Base-by-base conservation (phyloP, 2,888 invertebrate species). In the Dorcus hopei region DNA sequence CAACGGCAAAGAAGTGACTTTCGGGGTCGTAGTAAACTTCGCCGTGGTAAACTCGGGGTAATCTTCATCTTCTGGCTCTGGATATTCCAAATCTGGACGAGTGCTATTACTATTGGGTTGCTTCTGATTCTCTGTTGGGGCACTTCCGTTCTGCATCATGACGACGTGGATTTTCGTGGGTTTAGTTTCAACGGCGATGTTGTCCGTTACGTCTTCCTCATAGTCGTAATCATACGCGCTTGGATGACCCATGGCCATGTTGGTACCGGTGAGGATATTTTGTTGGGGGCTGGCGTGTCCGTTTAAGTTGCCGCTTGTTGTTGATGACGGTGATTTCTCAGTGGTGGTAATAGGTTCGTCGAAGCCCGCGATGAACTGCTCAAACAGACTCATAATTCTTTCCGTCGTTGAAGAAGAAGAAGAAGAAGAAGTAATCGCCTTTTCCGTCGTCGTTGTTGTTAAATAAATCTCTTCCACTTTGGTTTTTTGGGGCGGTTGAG, bases 351-450 rank as follows among this genome's bases (percentile, higher is more conserved):
- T 58, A 38, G 50, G 59, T 54, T 68, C 77, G 41, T 81, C 80
- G 49, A 77, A 77, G 11, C 76, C 75, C 3, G 78, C 78, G 62
- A 79, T 79, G 9, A 79, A 61, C 61, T 79, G 78, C 58, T 79
- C 79, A 54, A 79, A 77, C 19, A 79, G 62, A 62, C 76, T 80
- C 75, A 70, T 77, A 60, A 64, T 68, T 69, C 65, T 69, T 65
- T 65, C 79, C 0, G 82, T 81, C 2, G 80, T 74, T 1, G 74
- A 72, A 3, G 59, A 43, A 26, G 64, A 41, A 57, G n/a, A n/a
- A n/a, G n/a, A n/a, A n/a, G n/a, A n/a, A n/a, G 52, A 58, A 6
- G 63, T 63, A 42, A 67, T 64, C n/a, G 63, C 49, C 16, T 63
- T 65, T 16, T 61, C 48, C 14, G 67, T 62, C 39, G 67, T 64